Evolutionary conservation across 2,797 vertebrate genomes (phyloP).

Genomic region (Taeniopygia guttata): DNA sequence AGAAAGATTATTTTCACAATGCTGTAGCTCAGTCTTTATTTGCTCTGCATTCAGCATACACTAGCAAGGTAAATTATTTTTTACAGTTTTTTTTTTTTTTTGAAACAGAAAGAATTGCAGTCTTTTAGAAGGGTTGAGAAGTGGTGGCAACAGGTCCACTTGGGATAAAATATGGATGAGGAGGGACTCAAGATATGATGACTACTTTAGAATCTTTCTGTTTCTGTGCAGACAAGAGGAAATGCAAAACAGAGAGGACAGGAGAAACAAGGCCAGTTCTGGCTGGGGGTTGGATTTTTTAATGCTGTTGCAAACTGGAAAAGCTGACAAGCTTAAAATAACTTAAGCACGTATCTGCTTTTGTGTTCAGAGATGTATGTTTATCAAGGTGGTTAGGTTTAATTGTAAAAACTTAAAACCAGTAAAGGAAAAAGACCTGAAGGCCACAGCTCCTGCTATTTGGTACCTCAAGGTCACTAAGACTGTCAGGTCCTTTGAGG

Average conservation of each 20-base stretch:
- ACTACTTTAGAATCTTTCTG: neutral
- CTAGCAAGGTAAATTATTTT: neutral
- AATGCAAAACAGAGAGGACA: neutral
- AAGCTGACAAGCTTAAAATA: neutral
- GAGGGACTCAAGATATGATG: neutral
- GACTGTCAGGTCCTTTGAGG: neutral
- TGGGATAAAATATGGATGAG: neutral
- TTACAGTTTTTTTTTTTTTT: fast-evolving
- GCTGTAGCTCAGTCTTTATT: neutral
- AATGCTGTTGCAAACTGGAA: neutral
- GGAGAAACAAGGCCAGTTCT: neutral
- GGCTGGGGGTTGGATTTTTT: neutral
- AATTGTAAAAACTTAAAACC: neutral
- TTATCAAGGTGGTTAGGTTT: neutral
- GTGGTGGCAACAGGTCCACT: neutral
- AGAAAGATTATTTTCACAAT: neutral
- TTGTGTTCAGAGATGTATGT: neutral
- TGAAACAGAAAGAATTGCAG: neutral
- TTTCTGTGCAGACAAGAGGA: neutral
- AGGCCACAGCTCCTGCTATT: neutral
- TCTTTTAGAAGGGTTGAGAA: neutral
- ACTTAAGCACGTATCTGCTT: neutral
- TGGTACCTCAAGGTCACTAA: neutral
- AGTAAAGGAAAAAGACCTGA: neutral
- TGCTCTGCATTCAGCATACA: neutral